Base-by-base conservation (phyloP, 2,113 vertebrate species). In the Saccopteryx bilineata region DNA sequence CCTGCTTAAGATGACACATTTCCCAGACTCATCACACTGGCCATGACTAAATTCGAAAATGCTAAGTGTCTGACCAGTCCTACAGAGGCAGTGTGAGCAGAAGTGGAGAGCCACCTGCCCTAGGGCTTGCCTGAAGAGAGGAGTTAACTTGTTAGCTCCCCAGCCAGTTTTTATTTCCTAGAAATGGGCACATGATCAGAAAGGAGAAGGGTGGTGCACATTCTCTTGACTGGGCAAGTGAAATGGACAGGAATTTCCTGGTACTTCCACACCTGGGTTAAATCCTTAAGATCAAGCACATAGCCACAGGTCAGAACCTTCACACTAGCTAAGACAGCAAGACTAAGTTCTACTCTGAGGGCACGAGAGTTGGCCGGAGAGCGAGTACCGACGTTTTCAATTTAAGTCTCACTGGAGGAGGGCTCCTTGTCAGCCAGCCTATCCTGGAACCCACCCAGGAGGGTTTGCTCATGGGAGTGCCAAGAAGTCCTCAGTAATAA, bases 371-470 rank as follows among this genome's bases (percentile, higher is more conserved):
- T 33, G 2, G 1, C 31, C 4, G 56, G 23, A 46, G 63, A 23
- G 54, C 71, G 24, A 0, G 3, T 18, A 39, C 31, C 24, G 2
- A 23, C 1, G 0, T 19, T 18, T 3, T 15, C n/a, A 0, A 13
- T 0, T 0, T 6, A 2, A 52, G 19, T 31, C 76, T 21, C 5
- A 6, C 21, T 3, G 48, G 23, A 80, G 31, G 48, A 54, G 4
- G 46, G 60, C 10, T 24, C 17, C 24, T 33, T 1, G 0, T 5
- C 50, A 31, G 61, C 24, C 26, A 10, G 31, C 28, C 78, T 13
- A 5, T 5, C 19, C 78, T 0, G 1, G 72, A 48, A n/a, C 19
- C 21, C 52, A n/a, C 23, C 12, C 11, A 4, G 69, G 24, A 3
- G 33, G 61, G 1, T 3, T 3, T 33, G 50, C 17, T 13, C 2